Conservation (phyloP, 2,888 invertebrate species). For the Strigamia maritima region DNA sequence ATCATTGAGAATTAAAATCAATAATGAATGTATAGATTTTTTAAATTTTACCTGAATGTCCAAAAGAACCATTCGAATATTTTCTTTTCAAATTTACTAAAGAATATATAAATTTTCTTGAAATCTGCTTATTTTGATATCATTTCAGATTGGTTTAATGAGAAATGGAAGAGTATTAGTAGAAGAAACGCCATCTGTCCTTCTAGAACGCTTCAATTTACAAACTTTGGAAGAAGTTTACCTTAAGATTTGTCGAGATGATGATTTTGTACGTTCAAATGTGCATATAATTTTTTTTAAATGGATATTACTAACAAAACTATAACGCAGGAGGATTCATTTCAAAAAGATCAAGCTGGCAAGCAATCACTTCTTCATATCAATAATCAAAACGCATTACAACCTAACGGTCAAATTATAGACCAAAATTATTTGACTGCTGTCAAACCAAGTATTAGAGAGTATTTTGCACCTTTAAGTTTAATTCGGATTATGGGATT, state of each 20-base stretch:
- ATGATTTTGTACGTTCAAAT: conserved; percentile 40
- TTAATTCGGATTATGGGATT: background rate
- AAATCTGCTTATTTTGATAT: too few species aligned
- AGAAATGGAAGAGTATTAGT: conserved; percentile 84
- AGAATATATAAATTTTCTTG: too few species aligned
- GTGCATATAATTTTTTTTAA: too few species aligned
- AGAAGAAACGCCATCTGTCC: conserved; percentile 77
- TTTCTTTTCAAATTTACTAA: too few species aligned
- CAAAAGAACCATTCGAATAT: too few species aligned
- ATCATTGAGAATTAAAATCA: too few species aligned
- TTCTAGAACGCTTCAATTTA: conserved; percentile 57
- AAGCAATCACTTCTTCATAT: background rate
- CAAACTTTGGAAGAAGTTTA: conserved; percentile 50
- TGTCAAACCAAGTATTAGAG: background rate
- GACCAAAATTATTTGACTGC: too few species aligned
- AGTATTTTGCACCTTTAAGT: background rate
- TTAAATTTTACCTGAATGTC: too few species aligned
- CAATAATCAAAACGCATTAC: background rate
- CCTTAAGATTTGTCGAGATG: conserved; percentile 48
- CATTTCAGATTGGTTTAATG: conserved; percentile 88
- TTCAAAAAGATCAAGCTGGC: background rate
- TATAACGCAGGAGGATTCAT: too few species aligned
- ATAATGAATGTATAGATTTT: too few species aligned
- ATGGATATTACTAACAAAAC: background rate
- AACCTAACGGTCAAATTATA: background rate